A percentile compares a stretch with the other conserved stretches of the same genome.
Evolutionary conservation across 2,888 invertebrate species (phyloP).

Genomic region (Lasiommata megera): DNA sequence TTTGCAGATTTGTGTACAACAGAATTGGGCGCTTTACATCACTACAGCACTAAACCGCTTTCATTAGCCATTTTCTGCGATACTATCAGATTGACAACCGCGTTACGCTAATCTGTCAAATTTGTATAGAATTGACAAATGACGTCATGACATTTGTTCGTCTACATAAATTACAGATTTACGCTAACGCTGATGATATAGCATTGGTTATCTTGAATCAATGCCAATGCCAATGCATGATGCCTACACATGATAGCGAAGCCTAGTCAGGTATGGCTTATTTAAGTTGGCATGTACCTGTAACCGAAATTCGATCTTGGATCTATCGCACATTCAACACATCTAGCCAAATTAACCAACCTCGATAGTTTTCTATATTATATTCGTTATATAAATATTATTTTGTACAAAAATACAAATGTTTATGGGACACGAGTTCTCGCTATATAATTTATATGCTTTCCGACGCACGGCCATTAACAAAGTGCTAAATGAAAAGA

Average conservation of each 20-base stretch:
- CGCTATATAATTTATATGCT: neutral
- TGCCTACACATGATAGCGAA: neutral
- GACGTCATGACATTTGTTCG: too few species aligned
- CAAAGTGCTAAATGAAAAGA: too few species aligned
- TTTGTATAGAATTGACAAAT: neutral
- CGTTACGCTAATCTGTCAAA: neutral
- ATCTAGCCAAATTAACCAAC: constrained; percentile 1
- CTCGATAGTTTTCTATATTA: neutral
- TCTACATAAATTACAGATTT: neutral
- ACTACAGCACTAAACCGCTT: neutral
- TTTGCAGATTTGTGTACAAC: too few species aligned
- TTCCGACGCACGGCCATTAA: neutral
- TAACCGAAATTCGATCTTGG: neutral
- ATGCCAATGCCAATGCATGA: neutral
- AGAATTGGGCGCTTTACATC: too few species aligned
- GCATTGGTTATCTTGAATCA: neutral
- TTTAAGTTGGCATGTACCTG: neutral
- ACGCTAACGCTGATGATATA: neutral
- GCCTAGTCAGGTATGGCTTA: neutral
- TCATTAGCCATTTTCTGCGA: neutral
- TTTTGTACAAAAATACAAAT: constrained; percentile 11
- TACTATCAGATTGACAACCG: neutral
- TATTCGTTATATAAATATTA: neutral
- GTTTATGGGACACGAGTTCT: neutral
- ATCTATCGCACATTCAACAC: neutral